These are phyloP conservation scores for Tyria jacobaeae DNA, from an alignment of 2,888 invertebrate genomes.

Conservation along the genomic window DNA sequence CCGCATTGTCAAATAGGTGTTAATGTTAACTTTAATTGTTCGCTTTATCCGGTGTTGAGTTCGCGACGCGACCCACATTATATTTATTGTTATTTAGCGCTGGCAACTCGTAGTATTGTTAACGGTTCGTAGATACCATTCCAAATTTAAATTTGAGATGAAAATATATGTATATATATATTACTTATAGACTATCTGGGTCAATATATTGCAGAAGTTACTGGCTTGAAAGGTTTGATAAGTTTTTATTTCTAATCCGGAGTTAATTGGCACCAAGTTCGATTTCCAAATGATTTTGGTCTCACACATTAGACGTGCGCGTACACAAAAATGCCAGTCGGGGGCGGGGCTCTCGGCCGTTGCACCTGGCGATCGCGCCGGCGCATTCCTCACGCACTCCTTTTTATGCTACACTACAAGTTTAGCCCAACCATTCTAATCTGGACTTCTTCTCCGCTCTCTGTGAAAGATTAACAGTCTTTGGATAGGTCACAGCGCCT, in stretches of 20 bases:
- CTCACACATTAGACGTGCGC: conserved; percentile 72
- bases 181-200: conserved; percentile 23
- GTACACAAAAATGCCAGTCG: conserved; percentile 79
- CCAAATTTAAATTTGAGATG: conserved; percentile 61
- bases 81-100: conserved; percentile 71
- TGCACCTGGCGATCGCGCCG: conserved; percentile 82
- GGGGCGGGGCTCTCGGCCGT: conserved; percentile 80
- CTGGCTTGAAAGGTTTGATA: conserved; percentile 34
- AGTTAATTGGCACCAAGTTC: conserved; percentile 58
- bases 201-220: conserved; percentile 33
- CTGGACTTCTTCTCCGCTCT: conserved; percentile 58
- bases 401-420: conserved; percentile 80
- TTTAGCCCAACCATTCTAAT: conserved; percentile 70
- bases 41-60: conserved; percentile 74
- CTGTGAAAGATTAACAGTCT: conserved; percentile 53
- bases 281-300: conserved; percentile 66
- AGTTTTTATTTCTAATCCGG: conserved; percentile 36
- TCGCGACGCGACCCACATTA: conserved; percentile 76
- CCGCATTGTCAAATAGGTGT: conserved; percentile 64
- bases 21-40: conserved; percentile 76
- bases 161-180: conserved; percentile 39
- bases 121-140: conserved; percentile 73
- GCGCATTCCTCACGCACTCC: conserved; percentile 85
- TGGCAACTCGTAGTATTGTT: conserved; percentile 75
- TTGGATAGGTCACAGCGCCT: conserved; percentile 58